Percentiles rank a stretch among this genome's conserved stretches.
phyloP scores from a whole-genome alignment of 2,888 invertebrate species.

The Punctoribates punctum region DNA sequence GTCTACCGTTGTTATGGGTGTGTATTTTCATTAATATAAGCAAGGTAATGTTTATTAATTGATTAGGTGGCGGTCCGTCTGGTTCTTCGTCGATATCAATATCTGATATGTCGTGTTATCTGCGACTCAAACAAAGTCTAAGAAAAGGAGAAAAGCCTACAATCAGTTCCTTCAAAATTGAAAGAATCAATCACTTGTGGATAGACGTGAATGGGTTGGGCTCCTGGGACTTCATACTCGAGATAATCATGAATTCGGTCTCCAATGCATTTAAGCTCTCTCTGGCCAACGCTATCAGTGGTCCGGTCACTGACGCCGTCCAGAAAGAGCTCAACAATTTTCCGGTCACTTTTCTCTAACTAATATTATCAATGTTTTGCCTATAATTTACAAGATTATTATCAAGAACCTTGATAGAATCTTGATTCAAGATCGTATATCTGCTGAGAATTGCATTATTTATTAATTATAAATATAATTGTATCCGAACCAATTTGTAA shows the following conservation, averaged over 20 bases:
- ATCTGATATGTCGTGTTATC: conserved; percentile 43
- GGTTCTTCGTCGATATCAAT: conserved; percentile 44
- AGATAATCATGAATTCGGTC: conserved; percentile 72
- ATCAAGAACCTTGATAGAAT: too few species aligned
- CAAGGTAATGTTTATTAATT: too few species aligned
- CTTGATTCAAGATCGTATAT: too few species aligned
- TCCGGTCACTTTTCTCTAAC: conserved; percentile 36
- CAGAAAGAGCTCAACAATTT: conserved; percentile 45
- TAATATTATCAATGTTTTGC: too few species aligned
- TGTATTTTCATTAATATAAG: conserved; percentile 9
- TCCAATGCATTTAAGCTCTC: conserved; percentile 70
- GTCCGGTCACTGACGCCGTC: conserved; percentile 43
- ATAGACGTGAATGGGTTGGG: conserved; percentile 68
- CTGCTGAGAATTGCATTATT: too few species aligned
- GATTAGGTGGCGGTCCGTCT: conserved; percentile 29
- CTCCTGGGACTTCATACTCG: conserved; percentile 76
- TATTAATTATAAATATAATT: too few species aligned
- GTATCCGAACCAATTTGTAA: too few species aligned
- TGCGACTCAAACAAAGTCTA: conserved; percentile 44
- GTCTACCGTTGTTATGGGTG: conserved; percentile 45
- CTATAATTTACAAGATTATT: too few species aligned
- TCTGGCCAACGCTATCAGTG: conserved; percentile 45
- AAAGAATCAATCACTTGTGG: conserved; percentile 49
- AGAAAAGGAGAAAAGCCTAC: conserved; percentile 43
- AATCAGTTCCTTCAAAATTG: conserved; percentile 49